A percentile compares a stretch with the other conserved stretches of the same genome.
Conservation (phyloP, 2,113 vertebrate species). For the Sylvia atricapilla region DNA sequence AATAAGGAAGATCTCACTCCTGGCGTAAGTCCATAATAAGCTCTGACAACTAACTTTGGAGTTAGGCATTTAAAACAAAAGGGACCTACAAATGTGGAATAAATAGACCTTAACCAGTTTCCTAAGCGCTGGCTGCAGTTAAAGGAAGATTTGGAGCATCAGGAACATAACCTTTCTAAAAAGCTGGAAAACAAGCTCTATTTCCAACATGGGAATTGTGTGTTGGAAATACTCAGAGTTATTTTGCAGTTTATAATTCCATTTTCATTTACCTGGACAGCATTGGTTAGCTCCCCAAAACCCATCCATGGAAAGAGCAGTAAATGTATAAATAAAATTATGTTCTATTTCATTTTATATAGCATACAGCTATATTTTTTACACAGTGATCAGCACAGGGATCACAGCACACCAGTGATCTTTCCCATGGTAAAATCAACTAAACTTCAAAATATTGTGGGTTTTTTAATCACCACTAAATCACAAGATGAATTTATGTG, state of each 20-base stretch:
- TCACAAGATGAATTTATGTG: neutral
- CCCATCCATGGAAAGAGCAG: neutral
- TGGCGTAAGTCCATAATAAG: slow-evolving; percentile 63
- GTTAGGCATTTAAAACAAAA: slow-evolving; percentile 45
- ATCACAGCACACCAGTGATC: neutral
- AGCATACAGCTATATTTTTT: neutral
- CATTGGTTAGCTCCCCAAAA: neutral
- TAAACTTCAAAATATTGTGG: neutral
- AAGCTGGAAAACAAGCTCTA: neutral
- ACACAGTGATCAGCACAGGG: neutral
- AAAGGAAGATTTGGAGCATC: neutral
- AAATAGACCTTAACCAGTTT: neutral
- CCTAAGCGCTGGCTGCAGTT: neutral
- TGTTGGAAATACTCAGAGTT: neutral
- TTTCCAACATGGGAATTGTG: neutral
- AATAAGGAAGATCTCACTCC: slow-evolving; percentile 73
- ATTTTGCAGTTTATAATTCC: neutral
- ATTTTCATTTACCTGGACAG: neutral
- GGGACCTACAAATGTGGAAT: slow-evolving; percentile 7
- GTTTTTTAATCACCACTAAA: neutral
- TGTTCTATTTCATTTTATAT: neutral
- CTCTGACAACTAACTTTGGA: slow-evolving; percentile 63
- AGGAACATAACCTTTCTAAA: neutral
- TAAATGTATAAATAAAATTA: neutral
- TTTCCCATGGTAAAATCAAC: neutral